These are phyloP conservation scores for Bufo bufo DNA, from an alignment of 2,113 vertebrate genomes.

Conservation along the genomic window DNA sequence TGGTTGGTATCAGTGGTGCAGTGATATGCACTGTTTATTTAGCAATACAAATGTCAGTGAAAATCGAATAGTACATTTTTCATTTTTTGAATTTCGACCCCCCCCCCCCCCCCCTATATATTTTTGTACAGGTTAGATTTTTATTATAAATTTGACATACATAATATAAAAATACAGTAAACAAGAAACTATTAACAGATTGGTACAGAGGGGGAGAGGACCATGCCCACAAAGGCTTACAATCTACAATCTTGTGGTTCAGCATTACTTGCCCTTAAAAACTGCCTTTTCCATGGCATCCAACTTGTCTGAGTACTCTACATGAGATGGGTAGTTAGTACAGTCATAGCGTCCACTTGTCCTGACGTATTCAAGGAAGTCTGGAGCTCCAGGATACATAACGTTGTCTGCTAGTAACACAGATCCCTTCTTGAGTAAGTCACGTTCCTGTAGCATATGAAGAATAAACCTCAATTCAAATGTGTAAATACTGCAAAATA, in stretches of 20 bases:
- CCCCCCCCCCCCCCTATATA: too few species aligned
- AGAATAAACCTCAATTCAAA: neutral
- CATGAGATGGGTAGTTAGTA: conserved; percentile 69
- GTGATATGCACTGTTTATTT: neutral
- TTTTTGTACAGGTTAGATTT: neutral
- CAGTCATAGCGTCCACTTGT: conserved; percentile 69
- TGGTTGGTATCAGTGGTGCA: neutral
- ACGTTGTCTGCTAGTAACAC: conserved; percentile 80
- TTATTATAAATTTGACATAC: neutral
- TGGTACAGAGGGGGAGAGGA: too few species aligned
- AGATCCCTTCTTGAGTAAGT: conserved; percentile 71
- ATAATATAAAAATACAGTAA: too few species aligned
- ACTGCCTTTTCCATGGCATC: conserved; percentile 77
- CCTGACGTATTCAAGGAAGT: conserved; percentile 72
- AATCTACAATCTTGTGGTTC: neutral
- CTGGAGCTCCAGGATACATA: conserved; percentile 72
- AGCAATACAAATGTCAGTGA: neutral
- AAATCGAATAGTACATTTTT: neutral
- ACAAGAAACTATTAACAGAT: too few species aligned
- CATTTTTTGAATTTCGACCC: neutral
- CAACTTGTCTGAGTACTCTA: conserved; percentile 68
- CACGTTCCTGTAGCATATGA: conserved; percentile 70
- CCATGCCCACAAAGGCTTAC: too few species aligned
- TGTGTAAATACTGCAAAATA: neutral
- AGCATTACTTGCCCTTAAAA: conserved; percentile 15